These are phyloP conservation scores for Caenorhabditis zanzibari DNA, from an alignment of 2,888 invertebrate genomes.

Conservation along the genomic window DNA sequence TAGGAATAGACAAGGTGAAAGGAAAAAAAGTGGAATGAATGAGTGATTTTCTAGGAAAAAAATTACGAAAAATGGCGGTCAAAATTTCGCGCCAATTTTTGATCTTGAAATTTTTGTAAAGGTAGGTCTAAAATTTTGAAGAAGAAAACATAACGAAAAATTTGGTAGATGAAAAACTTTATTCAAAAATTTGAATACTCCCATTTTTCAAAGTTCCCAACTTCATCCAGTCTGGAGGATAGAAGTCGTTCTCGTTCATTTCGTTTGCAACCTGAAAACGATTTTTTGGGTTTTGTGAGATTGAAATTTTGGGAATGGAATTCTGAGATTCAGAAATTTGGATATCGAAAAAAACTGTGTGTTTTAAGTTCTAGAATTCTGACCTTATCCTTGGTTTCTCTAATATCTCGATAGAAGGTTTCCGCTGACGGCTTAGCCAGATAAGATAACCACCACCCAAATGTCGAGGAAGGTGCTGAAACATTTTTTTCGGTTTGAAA, in stretches of 20 bases:
- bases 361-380: neutral
- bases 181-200: neutral
- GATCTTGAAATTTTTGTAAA: too few relatives aligned
- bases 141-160: neutral
- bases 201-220: constrained; percentile 12
- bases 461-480: constrained; percentile 67
- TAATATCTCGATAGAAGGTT: constrained; percentile 59
- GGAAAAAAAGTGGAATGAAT: too few relatives aligned
- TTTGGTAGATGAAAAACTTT: neutral
- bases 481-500: neutral
- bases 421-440: constrained; percentile 31
- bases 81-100: too few relatives aligned
- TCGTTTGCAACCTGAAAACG: constrained; percentile 43
- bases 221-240: constrained; percentile 48
- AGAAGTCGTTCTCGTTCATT: constrained; percentile 54
- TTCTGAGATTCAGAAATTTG: neutral
- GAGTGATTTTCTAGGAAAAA: too few relatives aligned
- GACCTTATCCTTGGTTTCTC: constrained; percentile 51
- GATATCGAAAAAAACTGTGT: too few relatives aligned
- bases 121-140: too few relatives aligned
- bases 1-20: neutral
- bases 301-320: neutral
- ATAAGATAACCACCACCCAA: constrained; percentile 67
- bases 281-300: too few relatives aligned
- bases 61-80: too few relatives aligned